Base-by-base conservation (phyloP, 1,140 invertebrate species). In the Drosophila melanica region DNA sequence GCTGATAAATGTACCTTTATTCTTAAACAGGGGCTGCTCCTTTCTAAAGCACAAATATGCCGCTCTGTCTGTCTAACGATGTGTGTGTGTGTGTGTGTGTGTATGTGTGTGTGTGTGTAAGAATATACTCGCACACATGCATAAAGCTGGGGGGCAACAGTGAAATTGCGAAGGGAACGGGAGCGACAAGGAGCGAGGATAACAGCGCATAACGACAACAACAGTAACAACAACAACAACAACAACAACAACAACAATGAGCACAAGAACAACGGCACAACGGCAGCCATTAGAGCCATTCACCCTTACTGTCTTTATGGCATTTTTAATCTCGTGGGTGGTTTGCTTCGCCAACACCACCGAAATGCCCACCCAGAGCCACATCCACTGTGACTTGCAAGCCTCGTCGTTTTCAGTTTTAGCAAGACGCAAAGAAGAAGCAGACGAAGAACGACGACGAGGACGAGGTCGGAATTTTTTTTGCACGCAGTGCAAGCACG, bases 241-340 rank as follows among this genome's bases (percentile, higher is more conserved):
- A 85, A 64, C 72, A 44, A 23, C 11, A 50, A 44, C 44, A 65
- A 45, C 30, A 54, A 30, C 14, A 64, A 50, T 27, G 57, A 45
- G 18, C 39, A 39, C 8, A 27, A 8, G 1, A 63, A 44, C 47
- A 47, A 47, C 42, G 54, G 42, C 45, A 64, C 77, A 81, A 87
- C 62, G 85, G 77, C 85, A 80, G 80, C 85, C 84, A 89, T 89
- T 89, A 89, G 80, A 89, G 74, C 85, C 84, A 89, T 89, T 89
- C 84, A 89, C 84, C 84, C 84, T 89, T 89, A 89, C 84, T 89
- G 84, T 89, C 84, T 89, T 89, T 89, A 89, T 89, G 77, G 85
- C 77, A 89, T 89, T 89, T 89, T 89, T 90, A 89, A 89, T 89
- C 84, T 89, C 77, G 85, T 89, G 85, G 84, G 84, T 89, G 84